Evolutionary conservation across 2,888 invertebrate genomes (phyloP).

Genomic region (Atethmia centrago): DNA sequence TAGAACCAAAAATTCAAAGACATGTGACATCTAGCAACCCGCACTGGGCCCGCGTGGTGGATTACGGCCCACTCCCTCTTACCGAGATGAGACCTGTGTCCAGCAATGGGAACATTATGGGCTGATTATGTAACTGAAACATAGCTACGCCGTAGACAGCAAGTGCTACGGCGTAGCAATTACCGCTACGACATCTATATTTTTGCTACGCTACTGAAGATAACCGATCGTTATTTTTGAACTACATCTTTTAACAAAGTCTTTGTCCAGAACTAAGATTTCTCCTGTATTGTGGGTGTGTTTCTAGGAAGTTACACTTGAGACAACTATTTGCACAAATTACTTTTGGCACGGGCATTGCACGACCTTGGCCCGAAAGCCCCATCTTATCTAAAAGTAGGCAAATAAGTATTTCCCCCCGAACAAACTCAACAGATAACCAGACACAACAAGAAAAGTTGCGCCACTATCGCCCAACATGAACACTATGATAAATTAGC

Average conservation of each 20-base stretch:
- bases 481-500: constrained; percentile 52
- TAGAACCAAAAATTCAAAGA: too few relatives aligned
- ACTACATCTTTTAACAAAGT: background rate
- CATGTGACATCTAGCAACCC: too few relatives aligned
- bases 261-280: background rate
- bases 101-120: too few relatives aligned
- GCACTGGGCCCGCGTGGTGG: too few relatives aligned
- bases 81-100: too few relatives aligned
- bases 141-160: constrained; percentile 27
- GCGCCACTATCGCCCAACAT: constrained; percentile 54
- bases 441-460: constrained; percentile 40
- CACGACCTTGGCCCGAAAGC: background rate
- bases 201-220: background rate
- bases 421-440: background rate
- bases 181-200: constrained; percentile 16
- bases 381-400: background rate
- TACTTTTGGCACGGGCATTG: background rate
- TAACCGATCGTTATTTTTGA: background rate
- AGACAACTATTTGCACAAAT: background rate
- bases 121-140: too few relatives aligned
- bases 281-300: too few relatives aligned
- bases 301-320: too few relatives aligned
- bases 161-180: constrained; percentile 38
- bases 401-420: background rate
- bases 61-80: too few relatives aligned